Evolutionary conservation across 1,140 invertebrate species (phyloP).

Genomic region (Oedothorax gibbosus): DNA sequence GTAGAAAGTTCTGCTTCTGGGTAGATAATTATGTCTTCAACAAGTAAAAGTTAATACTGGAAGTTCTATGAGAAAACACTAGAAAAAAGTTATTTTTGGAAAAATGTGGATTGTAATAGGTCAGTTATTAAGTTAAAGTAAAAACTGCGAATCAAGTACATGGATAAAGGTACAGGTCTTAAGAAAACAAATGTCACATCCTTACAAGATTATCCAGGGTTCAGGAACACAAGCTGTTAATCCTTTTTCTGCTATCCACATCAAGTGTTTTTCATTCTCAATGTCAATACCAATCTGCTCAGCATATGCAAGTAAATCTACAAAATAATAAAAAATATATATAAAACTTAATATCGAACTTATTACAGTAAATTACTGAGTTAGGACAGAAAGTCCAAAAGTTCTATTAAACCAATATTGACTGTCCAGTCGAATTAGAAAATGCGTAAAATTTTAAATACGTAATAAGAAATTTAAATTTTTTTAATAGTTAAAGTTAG

Average conservation of each 20-base stretch:
- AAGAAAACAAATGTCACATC: not conserved
- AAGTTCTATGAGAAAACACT: too few species aligned
- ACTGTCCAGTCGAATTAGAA: too few species aligned
- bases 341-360: not conserved
- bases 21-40: too few species aligned
- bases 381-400: too few species aligned
- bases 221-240: slow-evolving; percentile 58
- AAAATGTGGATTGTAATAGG: too few species aligned
- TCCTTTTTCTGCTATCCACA: slow-evolving; percentile 64
- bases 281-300: slow-evolving; percentile 63
- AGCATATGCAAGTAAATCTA: slow-evolving; percentile 52
- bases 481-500: too few species aligned
- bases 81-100: too few species aligned
- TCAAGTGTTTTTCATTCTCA: slow-evolving; percentile 57
- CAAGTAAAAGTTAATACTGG: too few species aligned
- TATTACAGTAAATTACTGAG: not conserved
- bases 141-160: not conserved
- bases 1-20: too few species aligned
- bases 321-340: slow-evolving; percentile 13
- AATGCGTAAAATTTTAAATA: too few species aligned
- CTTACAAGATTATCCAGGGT: slow-evolving; percentile 63
- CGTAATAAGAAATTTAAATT: not conserved
- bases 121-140: too few species aligned
- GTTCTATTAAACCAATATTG: too few species aligned
- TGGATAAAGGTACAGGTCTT: not conserved